phyloP scores from a whole-genome alignment of 2,113 vertebrate species.

The Chloebia gouldiae region DNA sequence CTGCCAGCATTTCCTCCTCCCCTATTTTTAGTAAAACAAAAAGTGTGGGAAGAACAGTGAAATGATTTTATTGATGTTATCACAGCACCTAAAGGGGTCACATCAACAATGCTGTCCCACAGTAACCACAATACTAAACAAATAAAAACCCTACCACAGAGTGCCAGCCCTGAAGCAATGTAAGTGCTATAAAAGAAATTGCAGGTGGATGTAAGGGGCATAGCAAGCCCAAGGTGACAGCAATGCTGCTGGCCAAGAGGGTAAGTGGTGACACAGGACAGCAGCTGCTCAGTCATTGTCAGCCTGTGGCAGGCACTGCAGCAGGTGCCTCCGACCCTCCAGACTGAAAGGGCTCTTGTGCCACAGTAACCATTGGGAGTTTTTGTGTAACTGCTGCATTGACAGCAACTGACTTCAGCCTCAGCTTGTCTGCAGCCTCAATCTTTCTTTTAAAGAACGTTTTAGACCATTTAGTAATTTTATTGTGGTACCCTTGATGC shows the following conservation, averaged over 20 bases:
- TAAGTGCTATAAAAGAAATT: not conserved
- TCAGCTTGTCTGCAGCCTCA: not conserved
- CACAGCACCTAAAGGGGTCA: not conserved
- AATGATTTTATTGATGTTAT: slow-evolving; percentile 1
- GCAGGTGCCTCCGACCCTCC: slow-evolving; percentile 18
- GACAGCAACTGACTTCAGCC: not conserved
- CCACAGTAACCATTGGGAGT: not conserved
- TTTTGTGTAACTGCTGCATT: not conserved
- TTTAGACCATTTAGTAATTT: not conserved
- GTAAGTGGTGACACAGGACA: not conserved
- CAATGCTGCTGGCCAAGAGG: not conserved
- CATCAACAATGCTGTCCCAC: not conserved
- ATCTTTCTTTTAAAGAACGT: not conserved
- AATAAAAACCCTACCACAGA: not conserved
- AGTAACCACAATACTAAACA: not conserved
- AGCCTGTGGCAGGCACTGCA: not conserved
- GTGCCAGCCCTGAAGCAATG: not conserved
- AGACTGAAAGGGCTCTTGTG: slow-evolving; percentile 12
- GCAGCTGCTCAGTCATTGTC: slow-evolving; percentile 34
- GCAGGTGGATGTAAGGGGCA: slow-evolving; percentile 9
- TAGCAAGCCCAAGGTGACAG: slow-evolving; percentile 17
- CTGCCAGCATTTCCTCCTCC: not conserved
- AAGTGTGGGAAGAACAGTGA: not conserved
- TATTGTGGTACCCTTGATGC: not conserved
- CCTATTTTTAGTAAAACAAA: not conserved